Base-by-base conservation (phyloP, 1,140 invertebrate genomes). In the Glossosoma conforme region DNA sequence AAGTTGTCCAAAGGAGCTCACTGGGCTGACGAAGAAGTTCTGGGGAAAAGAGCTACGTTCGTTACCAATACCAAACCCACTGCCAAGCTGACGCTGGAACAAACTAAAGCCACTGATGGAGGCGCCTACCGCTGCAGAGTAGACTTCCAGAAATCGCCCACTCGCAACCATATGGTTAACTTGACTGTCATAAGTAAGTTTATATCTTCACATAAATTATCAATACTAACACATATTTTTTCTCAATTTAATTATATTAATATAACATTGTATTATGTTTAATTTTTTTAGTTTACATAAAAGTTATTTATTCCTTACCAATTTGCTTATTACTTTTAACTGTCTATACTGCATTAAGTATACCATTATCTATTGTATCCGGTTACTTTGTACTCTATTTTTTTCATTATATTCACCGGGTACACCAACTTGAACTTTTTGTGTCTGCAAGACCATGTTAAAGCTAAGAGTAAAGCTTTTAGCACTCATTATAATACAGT, bases 171-270 rank as follows among this genome's bases (percentile, higher is more conserved):
- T 60, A 83, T 83, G 60, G 81, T 91, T 56, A 81, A 86, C 54
- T 79, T 92, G 46, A 83, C 82, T 56, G 83, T 92, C 60, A 86
- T 91, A 59, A 85, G 89, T 91, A 68, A 83, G 86, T 83, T 61
- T 13, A 25, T 1, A 42, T 35, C 13, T 41, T n/a, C n/a, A 28
- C 25, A 28, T 8, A 28, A n/a, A n/a, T 28, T 28, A n/a, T 28
- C 6, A n/a, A 28, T 28, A n/a, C 6, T 28, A 28, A 37, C 10
- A n/a, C n/a, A n/a, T n/a, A n/a, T n/a, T n/a, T 9, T 9, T 9
- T 9, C n/a, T 30, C 28, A 30, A 30, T n/a, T n/a, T n/a, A n/a
- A n/a, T n/a, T n/a, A n/a, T n/a, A n/a, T n/a, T n/a, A n/a, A n/a
- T n/a, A 37, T 37, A 14, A 8, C 14, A 8, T 14, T 37, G n/a